A percentile compares a stretch with the other conserved stretches of the same genome.
These are phyloP conservation scores for Acropora tenuis DNA, from an alignment of 64 coral and sea anemone genomes.

Conservation along the genomic window DNA sequence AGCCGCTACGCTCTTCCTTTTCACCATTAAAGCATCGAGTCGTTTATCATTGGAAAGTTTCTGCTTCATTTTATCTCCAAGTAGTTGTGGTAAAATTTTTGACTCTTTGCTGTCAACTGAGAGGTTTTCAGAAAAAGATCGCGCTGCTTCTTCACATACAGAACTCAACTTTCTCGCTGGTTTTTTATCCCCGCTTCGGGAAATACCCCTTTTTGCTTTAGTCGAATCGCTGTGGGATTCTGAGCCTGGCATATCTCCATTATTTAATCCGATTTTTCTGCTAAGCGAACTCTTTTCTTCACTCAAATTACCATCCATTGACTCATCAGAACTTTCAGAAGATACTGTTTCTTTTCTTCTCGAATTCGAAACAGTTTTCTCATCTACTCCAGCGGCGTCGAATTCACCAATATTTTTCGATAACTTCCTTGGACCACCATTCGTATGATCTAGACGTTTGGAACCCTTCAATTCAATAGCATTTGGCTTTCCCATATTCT, in stretches of 20 bases:
- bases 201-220: not conserved
- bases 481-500: not conserved
- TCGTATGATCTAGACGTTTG: not conserved
- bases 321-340: not conserved
- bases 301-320: not conserved
- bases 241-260: no score
- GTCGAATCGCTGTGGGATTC: not conserved
- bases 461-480: not conserved
- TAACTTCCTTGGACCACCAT: not conserved
- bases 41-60: slow-evolving; percentile 68
- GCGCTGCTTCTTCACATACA: not conserved
- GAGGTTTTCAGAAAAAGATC: not conserved
- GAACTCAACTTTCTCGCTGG: not conserved
- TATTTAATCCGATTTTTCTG: not conserved
- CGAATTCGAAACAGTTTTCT: not conserved
- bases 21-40: slow-evolving; percentile 68
- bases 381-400: not conserved
- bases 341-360: not conserved
- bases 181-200: not conserved
- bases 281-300: not conserved
- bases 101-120: not conserved
- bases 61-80: not conserved
- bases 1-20: slow-evolving; percentile 21
- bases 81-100: not conserved
- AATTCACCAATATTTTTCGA: not conserved